phyloP scores from a whole-genome alignment of 1,140 invertebrate species.

The Leptinotarsa undecemlineata region DNA sequence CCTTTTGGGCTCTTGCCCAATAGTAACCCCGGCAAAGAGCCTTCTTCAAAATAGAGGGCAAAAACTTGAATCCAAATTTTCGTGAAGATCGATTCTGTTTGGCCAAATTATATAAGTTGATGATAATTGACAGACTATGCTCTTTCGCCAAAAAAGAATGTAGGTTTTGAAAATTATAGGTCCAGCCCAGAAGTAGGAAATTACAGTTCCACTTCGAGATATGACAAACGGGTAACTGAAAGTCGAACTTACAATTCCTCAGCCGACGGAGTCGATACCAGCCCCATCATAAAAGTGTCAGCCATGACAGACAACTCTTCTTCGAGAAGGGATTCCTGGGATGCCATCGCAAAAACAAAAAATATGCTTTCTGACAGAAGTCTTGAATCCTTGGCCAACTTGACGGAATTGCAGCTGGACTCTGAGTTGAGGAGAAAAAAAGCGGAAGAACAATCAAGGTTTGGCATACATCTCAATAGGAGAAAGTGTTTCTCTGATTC shows the following conservation, averaged over 20 bases:
- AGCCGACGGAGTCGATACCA: conserved; percentile 62
- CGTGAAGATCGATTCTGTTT: no score
- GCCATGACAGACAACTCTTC: conserved; percentile 65
- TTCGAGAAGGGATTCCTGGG: conserved; percentile 75
- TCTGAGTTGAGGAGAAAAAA: conserved; percentile 53
- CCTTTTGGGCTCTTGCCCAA: no score
- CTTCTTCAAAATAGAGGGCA: no score
- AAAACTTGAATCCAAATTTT: no score
- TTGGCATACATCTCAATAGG: background rate
- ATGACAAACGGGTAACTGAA: conserved; percentile 50
- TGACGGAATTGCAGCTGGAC: conserved; percentile 62
- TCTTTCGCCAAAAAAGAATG: background rate
- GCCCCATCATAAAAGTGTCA: conserved; percentile 70
- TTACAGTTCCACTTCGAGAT: conserved; percentile 38
- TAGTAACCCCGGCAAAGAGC: no score
- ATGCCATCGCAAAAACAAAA: conserved; percentile 77
- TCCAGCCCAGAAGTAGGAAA: conserved; percentile 40
- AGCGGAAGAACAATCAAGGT: conserved; percentile 43
- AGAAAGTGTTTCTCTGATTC: no score
- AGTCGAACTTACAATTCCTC: conserved; percentile 46
- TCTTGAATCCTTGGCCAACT: conserved; percentile 69
- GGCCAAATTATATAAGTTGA: no score
- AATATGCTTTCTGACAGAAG: conserved; percentile 70
- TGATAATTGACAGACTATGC: no score
- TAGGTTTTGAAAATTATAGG: conserved; percentile 9